Evolutionary conservation across 1,140 invertebrate genomes (phyloP), one percentile per base, ranked within the genome.

Genomic region (Coptotermes formosanus): DNA sequence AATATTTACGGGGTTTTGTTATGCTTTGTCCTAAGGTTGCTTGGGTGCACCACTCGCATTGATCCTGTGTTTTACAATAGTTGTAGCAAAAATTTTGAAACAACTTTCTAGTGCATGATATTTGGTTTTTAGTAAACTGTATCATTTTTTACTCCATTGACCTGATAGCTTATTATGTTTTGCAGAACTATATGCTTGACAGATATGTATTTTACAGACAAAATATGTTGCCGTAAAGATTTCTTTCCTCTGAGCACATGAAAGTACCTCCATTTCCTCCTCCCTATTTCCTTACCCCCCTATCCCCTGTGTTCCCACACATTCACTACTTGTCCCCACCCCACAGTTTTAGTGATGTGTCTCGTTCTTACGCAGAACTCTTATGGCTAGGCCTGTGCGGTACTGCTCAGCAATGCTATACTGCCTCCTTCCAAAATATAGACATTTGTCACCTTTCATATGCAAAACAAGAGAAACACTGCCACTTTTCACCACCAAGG

Each of bases 391-490:
- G 64, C 64, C 64, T 75, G 8, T 30, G 19, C 59, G 45, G 45
- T 48, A 19, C 52, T 55, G 19, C 52, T 55, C 52, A 4, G 52
- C 52, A 16, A 55, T 55, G 52, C 19, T 55, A 55, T 75, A 75
- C 43, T 59, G 48, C 83, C 83, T 84, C 83, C 83, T 84, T 45
- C 83, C 83, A 84, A 84, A 85, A 85, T 85, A 85, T 55, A 85
- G 85, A 81, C 86, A 86, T 86, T 86, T 86, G 86, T 86, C 86
- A 86, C 86, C 82, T 86, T 86, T 86, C 86, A 86, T 86, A 86
- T 86, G 86, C 83, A 86, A 86, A 86, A 84, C 83, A 86, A 83
- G 85, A 75, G 85, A 75, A 75, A 82, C 32, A n/a, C 25, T 86
- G 38, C 86, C 52, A 83, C 82, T 86, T 86, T 86, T 86, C 86